Conservation (phyloP, 2,888 invertebrate genomes). For the Drosophila aldrichi region DNA sequence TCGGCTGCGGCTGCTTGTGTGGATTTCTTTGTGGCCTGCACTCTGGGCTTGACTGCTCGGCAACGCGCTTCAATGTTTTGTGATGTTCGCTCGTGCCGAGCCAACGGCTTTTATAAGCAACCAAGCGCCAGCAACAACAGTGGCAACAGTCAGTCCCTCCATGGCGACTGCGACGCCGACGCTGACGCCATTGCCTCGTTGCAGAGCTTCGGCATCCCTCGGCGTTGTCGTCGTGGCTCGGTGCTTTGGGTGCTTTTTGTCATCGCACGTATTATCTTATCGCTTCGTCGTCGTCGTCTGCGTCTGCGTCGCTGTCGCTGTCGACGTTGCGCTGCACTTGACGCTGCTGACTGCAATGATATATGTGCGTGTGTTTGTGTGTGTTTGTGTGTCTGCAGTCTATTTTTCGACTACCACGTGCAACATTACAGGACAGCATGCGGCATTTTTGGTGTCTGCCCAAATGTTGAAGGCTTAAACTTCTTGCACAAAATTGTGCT, state of each 20-base stretch:
- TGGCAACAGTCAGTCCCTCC: conserved; percentile 22
- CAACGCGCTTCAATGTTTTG: conserved; percentile 75
- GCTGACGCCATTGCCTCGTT: conserved; percentile 19
- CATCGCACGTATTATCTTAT: conserved; percentile 73
- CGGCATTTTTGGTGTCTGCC: conserved; percentile 73
- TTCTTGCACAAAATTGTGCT: conserved; percentile 65
- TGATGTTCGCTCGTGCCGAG: conserved; percentile 66
- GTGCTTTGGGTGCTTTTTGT: conserved; percentile 79
- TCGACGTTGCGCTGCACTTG: conserved; percentile 50
- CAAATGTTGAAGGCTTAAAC: conserved; percentile 66
- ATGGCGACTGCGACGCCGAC: conserved; percentile 25
- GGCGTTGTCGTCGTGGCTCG: conserved; percentile 32
- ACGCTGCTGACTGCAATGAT: conserved; percentile 41
- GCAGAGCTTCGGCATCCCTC: conserved; percentile 24
- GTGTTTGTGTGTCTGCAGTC: conserved; percentile 56
- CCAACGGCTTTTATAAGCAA: conserved; percentile 67
- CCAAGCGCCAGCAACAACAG: no score
- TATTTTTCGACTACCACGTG: conserved; percentile 70
- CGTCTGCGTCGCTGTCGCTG: conserved; percentile 43
- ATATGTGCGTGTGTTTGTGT: conserved; percentile 24
- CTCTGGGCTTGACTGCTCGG: conserved; percentile 66
- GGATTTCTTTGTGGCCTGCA: conserved; percentile 32
- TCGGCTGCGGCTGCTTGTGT: conserved; percentile 23
- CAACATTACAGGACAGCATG: conserved; percentile 68
- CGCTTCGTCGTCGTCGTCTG: no score